phyloP scores from a whole-genome alignment of 2,888 invertebrate genomes.

The Kryphioiulus occultus region DNA sequence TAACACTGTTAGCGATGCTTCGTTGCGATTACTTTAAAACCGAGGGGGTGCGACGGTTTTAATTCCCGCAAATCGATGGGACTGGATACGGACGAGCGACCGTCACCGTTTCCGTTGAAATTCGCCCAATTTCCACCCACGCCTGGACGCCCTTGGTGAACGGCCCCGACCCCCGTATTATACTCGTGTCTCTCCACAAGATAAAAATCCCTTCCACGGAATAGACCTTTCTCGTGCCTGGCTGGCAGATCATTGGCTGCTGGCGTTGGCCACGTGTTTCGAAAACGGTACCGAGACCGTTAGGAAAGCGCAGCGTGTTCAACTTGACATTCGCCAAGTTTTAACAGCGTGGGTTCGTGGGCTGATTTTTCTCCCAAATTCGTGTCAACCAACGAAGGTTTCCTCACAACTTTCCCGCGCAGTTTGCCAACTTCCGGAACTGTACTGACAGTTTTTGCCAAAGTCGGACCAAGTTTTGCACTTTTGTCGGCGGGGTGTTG shows the following conservation, averaged over 20 bases:
- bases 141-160: not conserved
- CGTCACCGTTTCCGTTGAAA: too few relatives aligned
- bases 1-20: too few relatives aligned
- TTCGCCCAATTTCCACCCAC: not conserved
- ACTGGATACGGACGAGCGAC: too few relatives aligned
- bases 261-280: not conserved
- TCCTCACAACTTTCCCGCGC: not conserved
- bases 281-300: not conserved
- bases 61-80: too few relatives aligned
- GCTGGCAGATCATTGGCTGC: not conserved
- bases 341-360: not conserved
- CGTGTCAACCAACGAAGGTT: not conserved
- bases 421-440: not conserved
- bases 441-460: not conserved
- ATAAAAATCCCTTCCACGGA: not conserved
- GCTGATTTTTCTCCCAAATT: not conserved
- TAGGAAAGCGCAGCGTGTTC: not conserved
- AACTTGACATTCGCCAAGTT: slow-evolving; percentile 6
- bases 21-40: too few relatives aligned
- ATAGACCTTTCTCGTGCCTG: not conserved
- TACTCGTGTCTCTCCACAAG: too few relatives aligned
- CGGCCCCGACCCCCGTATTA: not conserved
- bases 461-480: not conserved
- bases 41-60: too few relatives aligned
- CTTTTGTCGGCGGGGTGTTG: not conserved